phyloP scores from a whole-genome alignment of 2,888 invertebrate genomes.

The Tetragonula carbonaria region DNA sequence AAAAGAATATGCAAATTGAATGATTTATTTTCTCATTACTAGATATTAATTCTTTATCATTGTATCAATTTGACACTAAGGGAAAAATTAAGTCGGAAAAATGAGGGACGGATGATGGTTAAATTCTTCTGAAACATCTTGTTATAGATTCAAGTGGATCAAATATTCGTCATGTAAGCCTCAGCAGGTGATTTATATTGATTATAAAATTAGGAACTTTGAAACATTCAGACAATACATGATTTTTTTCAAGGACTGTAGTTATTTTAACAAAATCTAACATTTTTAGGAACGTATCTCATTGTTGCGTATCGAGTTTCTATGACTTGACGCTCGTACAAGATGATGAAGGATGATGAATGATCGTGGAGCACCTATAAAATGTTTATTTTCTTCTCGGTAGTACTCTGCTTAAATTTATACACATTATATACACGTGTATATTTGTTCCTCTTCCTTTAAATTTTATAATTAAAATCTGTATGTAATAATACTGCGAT shows the following conservation, averaged over 20 bases:
- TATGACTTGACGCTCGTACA: constrained; percentile 75
- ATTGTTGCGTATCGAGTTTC: constrained; percentile 69
- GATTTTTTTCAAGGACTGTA: neutral
- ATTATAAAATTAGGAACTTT: neutral
- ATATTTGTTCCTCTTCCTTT: too few species aligned
- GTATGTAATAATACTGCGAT: neutral
- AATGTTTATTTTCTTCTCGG: constrained; percentile 46
- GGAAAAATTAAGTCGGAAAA: too few species aligned
- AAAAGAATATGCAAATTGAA: too few species aligned
- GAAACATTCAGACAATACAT: constrained; percentile 29
- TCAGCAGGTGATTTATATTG: neutral
- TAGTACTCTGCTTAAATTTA: constrained; percentile 1
- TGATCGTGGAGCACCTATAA: constrained; percentile 73
- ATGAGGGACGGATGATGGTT: too few species aligned
- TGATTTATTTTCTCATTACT: too few species aligned
- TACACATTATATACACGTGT: too few species aligned
- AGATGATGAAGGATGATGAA: constrained; percentile 74
- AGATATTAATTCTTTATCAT: too few species aligned
- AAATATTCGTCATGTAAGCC: neutral
- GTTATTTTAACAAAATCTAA: neutral
- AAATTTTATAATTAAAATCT: neutral
- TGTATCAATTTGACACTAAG: too few species aligned
- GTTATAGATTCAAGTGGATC: too few species aligned
- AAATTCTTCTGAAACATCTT: too few species aligned
- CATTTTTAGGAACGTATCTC: neutral